phyloP scores from a whole-genome alignment of 2,888 invertebrate species.

The Phania funesta region DNA sequence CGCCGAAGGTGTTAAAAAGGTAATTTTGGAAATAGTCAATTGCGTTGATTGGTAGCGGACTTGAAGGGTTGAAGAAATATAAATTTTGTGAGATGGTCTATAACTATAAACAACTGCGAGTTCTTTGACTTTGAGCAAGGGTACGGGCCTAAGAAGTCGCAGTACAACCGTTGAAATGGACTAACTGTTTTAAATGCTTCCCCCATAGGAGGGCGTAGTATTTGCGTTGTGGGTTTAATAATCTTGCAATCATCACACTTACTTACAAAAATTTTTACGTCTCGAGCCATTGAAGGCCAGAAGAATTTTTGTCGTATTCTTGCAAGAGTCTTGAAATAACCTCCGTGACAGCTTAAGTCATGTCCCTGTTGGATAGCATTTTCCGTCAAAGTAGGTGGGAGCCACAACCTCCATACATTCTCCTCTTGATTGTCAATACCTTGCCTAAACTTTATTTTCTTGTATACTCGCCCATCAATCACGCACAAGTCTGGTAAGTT shows the following conservation, averaged over 20 bases:
- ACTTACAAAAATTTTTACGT: no score
- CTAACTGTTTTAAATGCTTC: not conserved
- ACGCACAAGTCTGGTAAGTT: no score
- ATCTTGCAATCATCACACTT: not conserved
- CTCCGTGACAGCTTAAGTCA: no score
- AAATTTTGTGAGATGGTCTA: slow-evolving; percentile 36
- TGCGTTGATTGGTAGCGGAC: slow-evolving; percentile 2
- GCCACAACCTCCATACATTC: no score
- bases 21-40: not conserved
- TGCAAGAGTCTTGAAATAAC: no score
- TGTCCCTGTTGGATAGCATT: no score
- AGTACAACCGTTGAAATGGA: slow-evolving; percentile 39
- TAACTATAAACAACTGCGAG: not conserved
- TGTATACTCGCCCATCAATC: no score
- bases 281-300: no score
- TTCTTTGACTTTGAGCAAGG: slow-evolving; percentile 6
- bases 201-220: slow-evolving; percentile 16
- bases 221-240: not conserved
- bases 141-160: slow-evolving; percentile 32
- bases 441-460: no score
- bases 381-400: no score
- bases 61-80: slow-evolving; percentile 26
- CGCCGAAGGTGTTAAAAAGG: not conserved
- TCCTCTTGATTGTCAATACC: no score
- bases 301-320: no score